Base-by-base conservation (phyloP, 1,140 invertebrate genomes). In the Pogonus chalceus region DNA sequence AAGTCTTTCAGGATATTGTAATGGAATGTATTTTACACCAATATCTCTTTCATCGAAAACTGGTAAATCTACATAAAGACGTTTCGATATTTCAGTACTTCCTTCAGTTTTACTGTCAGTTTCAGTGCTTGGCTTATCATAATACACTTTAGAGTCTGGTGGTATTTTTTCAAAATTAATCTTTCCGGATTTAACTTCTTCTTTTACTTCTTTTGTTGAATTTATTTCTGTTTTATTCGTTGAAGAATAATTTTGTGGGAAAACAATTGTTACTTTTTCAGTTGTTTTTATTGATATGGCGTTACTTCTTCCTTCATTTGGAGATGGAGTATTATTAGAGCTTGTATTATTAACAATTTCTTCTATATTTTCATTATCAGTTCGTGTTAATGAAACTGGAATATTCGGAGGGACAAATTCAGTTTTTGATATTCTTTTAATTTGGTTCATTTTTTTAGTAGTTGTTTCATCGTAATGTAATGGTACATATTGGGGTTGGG, bases 21-120 rank as follows among this genome's bases (percentile, higher is more conserved):
- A 26, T 12, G 68, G 68, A 43, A 69, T 69, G 54, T 69, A 69
- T 53, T 68, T 68, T 2, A 60, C 53, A 43, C 59, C 50, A 21
- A 54, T 54, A 7, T 57, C 55, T 49, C 58, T 58, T 10, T 58
- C 56, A 43, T 68, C 65, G 24, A 65, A 67, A 10, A 69, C 66
- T 0, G 68, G 68, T 52, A 69, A 58, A 57, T 67, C 59, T 18
- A 69, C 59, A 50, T 64, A 69, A 48, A 69, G 63, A 26, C 31
- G n/a, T n/a, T 20, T 20, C 23, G 49, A 14, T 26, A 20, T 14
- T 9, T 7, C 24, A 20, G 63, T 63, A 1, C 55, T 62, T 16
- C 31, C 46, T 23, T 3, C 48, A 49, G 4, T 46, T 21, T 21
- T 23, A 35, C 50, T 51, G 52, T 23, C 20, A 16, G 21, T 39